phyloP scores from a whole-genome alignment of 1,140 invertebrate species.

The Scaptomyza montana region DNA sequence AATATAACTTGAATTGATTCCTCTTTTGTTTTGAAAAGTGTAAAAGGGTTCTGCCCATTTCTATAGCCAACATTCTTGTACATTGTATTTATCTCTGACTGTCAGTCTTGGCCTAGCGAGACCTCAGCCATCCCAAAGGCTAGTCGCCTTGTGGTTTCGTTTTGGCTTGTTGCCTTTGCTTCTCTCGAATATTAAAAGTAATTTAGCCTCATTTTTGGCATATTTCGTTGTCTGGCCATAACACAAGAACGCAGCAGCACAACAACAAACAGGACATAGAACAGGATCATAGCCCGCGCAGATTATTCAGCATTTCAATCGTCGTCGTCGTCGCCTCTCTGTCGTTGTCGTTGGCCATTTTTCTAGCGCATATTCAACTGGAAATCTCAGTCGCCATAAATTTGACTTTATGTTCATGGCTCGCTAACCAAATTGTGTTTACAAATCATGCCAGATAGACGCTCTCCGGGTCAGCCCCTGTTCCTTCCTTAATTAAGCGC shows the following conservation, averaged over 20 bases:
- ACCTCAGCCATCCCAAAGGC: not conserved
- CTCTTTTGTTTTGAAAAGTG: too few species aligned
- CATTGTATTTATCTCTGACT: slow-evolving; percentile 74
- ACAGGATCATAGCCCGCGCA: slow-evolving; percentile 40
- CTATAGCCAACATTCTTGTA: slow-evolving; percentile 15
- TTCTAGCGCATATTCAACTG: slow-evolving; percentile 58
- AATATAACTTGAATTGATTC: too few species aligned
- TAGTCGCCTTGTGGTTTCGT: not conserved
- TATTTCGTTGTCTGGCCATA: slow-evolving; percentile 65
- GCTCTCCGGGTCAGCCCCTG: not conserved
- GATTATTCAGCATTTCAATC: slow-evolving; percentile 71
- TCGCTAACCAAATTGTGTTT: slow-evolving; percentile 76
- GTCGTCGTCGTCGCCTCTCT: slow-evolving; percentile 7
- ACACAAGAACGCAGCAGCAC: slow-evolving; percentile 4
- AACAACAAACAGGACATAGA: slow-evolving; percentile 1
- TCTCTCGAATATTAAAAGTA: slow-evolving; percentile 72
- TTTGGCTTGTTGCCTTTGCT: not conserved
- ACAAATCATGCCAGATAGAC: slow-evolving; percentile 58
- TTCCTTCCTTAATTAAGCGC: slow-evolving; percentile 63
- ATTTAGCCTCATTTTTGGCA: slow-evolving; percentile 76
- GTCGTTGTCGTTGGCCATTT: slow-evolving; percentile 38
- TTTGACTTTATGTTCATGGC: slow-evolving; percentile 80
- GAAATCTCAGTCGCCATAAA: slow-evolving; percentile 75
- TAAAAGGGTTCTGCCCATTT: too few species aligned
- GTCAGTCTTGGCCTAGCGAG: slow-evolving; percentile 36